Base-by-base conservation (phyloP, 2,888 invertebrate species). In the Acronicta alni region DNA sequence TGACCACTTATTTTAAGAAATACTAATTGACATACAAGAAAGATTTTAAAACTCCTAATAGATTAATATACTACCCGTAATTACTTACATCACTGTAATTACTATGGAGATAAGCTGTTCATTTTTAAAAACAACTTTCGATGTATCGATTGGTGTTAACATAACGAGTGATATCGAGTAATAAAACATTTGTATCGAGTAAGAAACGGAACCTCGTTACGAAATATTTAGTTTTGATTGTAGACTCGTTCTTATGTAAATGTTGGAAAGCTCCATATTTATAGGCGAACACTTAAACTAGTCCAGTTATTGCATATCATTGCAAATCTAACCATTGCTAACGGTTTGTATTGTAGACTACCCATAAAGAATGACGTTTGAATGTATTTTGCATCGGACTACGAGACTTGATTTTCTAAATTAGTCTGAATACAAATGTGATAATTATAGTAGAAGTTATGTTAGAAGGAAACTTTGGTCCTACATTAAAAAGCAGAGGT, bases 261-360 rank as follows among this genome's bases (percentile, higher is more conserved):
- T 80, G 63, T 67, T 73, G 59, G 78, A 79, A 77, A 77, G 69
- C 69, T 62, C 48, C 47, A 67, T 72, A 75, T 75, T 75, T 81
- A 81, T 67, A 37, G 72, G 8, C 56, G 54, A 74, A 70, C 70
- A 74, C 63, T 77, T 69, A 39, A 68, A 70, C 68, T 77, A 69
- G 77, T 71, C 64, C 64, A 81, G 74, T 62, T 67, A 73, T 75
- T 75, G 70, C 73, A 70, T 75, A 67, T 75, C 65, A 51, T 58
- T 60, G 67, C 51, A 62, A 64, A 75, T 75, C 64, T 72, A 70
- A 64, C 56, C 54, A 60, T 54, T 37, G 51, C 57, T 64, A 67
- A 69, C 70, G 60, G 61, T 61, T 45, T 38, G 16, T 45, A 66
- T 69, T 61, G 52, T 63, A 14, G 67, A 46, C 35, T 35, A 5